Base-by-base conservation (phyloP, 1,140 invertebrate species). In the Polyergus mexicanus region DNA sequence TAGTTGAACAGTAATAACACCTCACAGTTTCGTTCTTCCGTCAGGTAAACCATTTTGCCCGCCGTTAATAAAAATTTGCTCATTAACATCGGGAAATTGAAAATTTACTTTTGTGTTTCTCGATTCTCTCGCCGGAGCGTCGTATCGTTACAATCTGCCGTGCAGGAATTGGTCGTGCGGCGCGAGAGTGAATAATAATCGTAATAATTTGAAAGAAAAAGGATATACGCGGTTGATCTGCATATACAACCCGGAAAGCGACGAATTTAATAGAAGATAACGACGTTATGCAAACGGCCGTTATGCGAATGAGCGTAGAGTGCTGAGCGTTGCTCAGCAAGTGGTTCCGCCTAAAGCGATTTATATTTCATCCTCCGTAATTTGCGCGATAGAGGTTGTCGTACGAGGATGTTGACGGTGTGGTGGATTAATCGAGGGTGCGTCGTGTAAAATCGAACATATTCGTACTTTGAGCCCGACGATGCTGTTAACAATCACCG, bases 291-390 rank as follows among this genome's bases (percentile, higher is more conserved):
- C 78, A 83, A 83, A 74, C 38, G 19, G 28, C 60, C 77, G 66
- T n/a, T n/a, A 81, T 44, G 51, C 78, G 66, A 81, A 80, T 80
- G 47, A 58, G 78, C 66, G 51, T 58, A 69, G 47, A 80, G 51
- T 81, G 66, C 54, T 54, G 78, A 72, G 66, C 32, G 38, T 60
- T 81, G 78, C 54, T 81, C 66, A 69, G 78, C 78, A 74, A 83
- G 68, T 60, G 78, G 38, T 72, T 81, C 32, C 51, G 78, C 66
- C 51, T 81, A 81, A 81, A 83, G 78, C 78, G 78, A 38, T 83
- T 83, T 83, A 74, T 72, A 83, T 69, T 74, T 83, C 78, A 83
- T 74, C 78, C 68, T 62, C 32, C 54, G 22, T 22, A 72, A 83
- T 83, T 83, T 83, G 54, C 16, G 41, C 78, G 38, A 62, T 25